Percentiles rank a stretch among this genome's conserved stretches.
phyloP scores from a whole-genome alignment of 2,888 invertebrate species.

The Netelia melanura region DNA sequence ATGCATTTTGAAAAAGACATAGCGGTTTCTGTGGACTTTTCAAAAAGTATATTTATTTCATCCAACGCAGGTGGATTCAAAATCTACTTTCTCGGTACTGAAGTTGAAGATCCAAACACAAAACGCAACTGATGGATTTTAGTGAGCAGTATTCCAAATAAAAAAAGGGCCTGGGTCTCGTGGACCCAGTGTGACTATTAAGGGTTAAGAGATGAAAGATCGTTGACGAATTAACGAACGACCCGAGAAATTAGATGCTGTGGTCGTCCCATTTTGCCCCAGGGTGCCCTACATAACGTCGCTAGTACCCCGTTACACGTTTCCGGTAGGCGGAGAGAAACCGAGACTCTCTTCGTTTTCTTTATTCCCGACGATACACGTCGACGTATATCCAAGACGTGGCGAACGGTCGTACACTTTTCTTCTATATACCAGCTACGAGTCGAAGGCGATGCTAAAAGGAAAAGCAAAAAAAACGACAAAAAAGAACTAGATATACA shows the following conservation, averaged over 20 bases:
- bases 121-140: too few relatives aligned
- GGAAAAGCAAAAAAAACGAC: conserved; percentile 2
- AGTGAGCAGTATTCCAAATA: too few relatives aligned
- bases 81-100: too few relatives aligned
- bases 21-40: too few relatives aligned
- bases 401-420: conserved; percentile 43
- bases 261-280: not conserved
- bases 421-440: conserved; percentile 20
- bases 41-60: too few relatives aligned
- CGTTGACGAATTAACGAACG: not conserved
- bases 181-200: too few relatives aligned
- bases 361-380: conserved; percentile 52
- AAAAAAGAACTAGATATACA: not conserved
- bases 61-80: too few relatives aligned
- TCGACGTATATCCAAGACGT: conserved; percentile 42
- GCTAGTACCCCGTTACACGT: not conserved
- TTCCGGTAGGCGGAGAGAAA: not conserved
- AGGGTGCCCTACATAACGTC: not conserved
- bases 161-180: too few relatives aligned
- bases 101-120: too few relatives aligned
- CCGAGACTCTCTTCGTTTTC: conserved; percentile 19
- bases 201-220: not conserved
- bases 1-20: too few relatives aligned
- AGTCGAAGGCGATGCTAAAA: conserved; percentile 34
- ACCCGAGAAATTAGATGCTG: not conserved